A percentile compares a stretch with the other conserved stretches of the same genome.
Conservation (phyloP, 1,140 invertebrate genomes). For the Cherax destructor region DNA sequence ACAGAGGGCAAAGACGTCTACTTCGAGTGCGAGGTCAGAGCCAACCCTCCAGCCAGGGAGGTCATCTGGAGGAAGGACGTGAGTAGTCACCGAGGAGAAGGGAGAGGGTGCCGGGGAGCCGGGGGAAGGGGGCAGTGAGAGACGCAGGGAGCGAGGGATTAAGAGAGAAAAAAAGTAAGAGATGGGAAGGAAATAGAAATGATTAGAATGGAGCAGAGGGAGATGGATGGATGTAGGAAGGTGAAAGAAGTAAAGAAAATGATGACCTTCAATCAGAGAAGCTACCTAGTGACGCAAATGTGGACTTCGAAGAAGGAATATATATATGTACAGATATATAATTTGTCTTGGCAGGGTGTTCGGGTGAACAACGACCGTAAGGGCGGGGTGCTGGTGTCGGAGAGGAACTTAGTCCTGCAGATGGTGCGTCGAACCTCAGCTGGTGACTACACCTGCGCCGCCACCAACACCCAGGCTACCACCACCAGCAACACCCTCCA, state of each 20-base stretch:
- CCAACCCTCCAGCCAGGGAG: slow-evolving; percentile 82
- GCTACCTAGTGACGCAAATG: too few relatives aligned
- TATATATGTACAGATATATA: too few relatives aligned
- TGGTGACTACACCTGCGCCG: slow-evolving; percentile 84
- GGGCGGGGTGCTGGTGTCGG: slow-evolving; percentile 81
- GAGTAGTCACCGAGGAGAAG: slow-evolving; percentile 75
- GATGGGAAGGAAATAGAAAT: neutral
- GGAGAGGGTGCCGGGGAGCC: neutral
- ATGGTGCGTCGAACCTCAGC: slow-evolving; percentile 79
- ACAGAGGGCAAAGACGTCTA: slow-evolving; percentile 92
- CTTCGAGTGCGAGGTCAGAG: slow-evolving; percentile 90
- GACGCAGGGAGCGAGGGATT: neutral
- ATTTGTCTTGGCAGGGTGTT: slow-evolving; percentile 76
- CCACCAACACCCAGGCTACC: slow-evolving; percentile 79
- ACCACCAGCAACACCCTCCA: slow-evolving; percentile 77
- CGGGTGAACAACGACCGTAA: slow-evolving; percentile 80
- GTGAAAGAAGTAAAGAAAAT: neutral
- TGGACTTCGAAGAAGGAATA: too few relatives aligned
- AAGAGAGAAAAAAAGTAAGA: neutral
- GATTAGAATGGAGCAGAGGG: neutral
- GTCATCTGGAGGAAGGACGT: slow-evolving; percentile 93
- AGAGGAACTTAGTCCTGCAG: slow-evolving; percentile 82
- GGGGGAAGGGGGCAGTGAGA: neutral
- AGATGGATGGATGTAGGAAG: neutral
- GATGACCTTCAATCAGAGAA: neutral